Evolutionary conservation across 2,797 vertebrate genomes (phyloP).

Genomic region (Gallinago stenura): DNA sequence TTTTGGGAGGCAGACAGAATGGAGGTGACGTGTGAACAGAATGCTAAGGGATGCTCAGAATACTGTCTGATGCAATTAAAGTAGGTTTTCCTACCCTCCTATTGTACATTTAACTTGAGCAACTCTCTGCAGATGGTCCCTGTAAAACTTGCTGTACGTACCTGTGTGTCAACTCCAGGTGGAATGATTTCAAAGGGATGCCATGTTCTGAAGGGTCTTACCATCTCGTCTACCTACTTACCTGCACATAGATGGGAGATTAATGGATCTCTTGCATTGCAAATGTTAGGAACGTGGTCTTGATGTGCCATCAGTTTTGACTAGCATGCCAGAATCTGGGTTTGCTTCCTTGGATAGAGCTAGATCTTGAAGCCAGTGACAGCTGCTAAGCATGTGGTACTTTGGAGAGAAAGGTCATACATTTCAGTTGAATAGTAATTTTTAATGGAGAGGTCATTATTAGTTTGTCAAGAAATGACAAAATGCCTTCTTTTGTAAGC

Average conservation of each 20-base stretch:
- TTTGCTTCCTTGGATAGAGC: background rate
- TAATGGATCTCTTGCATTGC: background rate
- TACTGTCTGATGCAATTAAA: background rate
- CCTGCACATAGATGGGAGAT: accelerated
- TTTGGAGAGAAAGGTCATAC: background rate
- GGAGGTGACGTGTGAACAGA: background rate
- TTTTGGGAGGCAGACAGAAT: background rate
- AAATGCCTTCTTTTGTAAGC: background rate
- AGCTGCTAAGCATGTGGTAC: background rate
- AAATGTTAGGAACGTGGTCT: background rate
- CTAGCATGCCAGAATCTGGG: background rate
- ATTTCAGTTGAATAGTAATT: background rate
- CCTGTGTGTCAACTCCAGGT: background rate
- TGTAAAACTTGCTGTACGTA: background rate
- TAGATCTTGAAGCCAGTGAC: background rate
- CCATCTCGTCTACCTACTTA: background rate
- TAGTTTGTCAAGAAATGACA: background rate
- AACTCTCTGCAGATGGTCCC: accelerated
- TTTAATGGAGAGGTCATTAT: background rate
- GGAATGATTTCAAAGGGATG: background rate
- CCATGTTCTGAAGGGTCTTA: background rate
- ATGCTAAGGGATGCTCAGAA: background rate
- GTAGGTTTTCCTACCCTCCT: background rate
- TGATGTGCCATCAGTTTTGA: background rate
- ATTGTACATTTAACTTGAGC: accelerated